Evolutionary conservation across 2,113 vertebrate genomes (phyloP).

Genomic region (Oxyura jamaicensis): DNA sequence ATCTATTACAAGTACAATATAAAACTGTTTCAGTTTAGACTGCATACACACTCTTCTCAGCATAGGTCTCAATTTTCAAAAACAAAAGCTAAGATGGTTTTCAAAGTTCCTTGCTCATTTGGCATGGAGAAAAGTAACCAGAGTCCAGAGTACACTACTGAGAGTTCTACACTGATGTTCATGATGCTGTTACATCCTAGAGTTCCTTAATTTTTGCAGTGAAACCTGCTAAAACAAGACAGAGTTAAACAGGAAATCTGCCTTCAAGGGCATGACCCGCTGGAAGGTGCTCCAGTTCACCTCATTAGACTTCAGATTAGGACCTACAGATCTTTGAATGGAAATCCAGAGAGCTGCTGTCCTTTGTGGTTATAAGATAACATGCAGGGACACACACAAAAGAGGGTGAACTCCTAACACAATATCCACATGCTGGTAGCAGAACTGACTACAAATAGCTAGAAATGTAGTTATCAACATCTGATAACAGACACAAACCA

Average conservation of each 20-base stretch:
- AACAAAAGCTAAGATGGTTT: neutral
- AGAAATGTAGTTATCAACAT: neutral
- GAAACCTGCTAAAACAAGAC: neutral
- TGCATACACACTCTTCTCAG: rapidly evolving
- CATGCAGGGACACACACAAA: neutral
- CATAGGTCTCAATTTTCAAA: neutral
- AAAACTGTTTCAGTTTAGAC: neutral
- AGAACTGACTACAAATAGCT: neutral
- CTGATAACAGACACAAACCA: neutral
- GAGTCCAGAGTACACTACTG: neutral
- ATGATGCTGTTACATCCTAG: neutral
- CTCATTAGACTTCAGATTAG: neutral
- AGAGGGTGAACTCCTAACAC: neutral
- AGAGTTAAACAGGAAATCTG: neutral
- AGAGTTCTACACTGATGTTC: neutral
- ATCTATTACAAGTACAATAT: neutral
- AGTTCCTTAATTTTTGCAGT: neutral
- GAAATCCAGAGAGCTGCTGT: neutral
- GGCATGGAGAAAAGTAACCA: neutral
- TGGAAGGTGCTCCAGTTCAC: neutral
- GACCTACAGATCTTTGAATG: neutral
- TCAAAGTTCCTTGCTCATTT: neutral
- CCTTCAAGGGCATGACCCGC: neutral
- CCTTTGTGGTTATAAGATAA: neutral
- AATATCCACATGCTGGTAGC: rapidly evolving